Evolutionary conservation across 2,888 invertebrate genomes (phyloP), one percentile per base, ranked within the genome.

Genomic region (Eremobia ochroleuca): DNA sequence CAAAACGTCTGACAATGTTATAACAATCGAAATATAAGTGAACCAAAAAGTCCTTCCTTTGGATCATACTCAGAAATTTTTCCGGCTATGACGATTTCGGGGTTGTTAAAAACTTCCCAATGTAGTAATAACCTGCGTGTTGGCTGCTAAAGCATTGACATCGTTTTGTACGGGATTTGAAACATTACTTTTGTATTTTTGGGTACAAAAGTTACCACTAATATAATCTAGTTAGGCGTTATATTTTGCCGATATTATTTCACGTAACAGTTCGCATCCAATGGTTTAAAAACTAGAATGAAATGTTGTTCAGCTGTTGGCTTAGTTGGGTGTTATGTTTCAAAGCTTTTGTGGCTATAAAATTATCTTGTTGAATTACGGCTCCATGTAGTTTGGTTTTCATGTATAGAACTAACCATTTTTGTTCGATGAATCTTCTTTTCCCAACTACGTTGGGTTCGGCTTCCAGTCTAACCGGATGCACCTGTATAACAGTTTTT

Each of bases 271-370:
- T 72, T 79, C 65, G 75, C 76, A 74, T 62, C 58, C 71, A 79
- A 85, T 79, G 82, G 79, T 87, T 86, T 69, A 73, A 69, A 87
- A 82, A 87, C 87, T 82, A 77, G 73, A 82, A 79, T 87, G 62
- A 77, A 82, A 77, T 79, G 59, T 85, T 64, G 68, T 79, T 49
- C 69, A 64, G 74, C 74, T 81, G 76, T 77, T 85, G 55, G 74
- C 49, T 73, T 71, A 71, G 68, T 37, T 43, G 58, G 43, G 40
- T 85, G 76, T 70, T 74, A 25, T 72, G 37, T 87, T 79, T 62
- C 74, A 69, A 77, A 79, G 67, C 79, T 75, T 76, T 83, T 66
- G 71, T 25, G 25, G 58, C 43, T 68, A 66, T 77, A 71, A 81
- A 81, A 77, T 68, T 76, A 81, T 74, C 18, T 59, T 37, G 70